These are phyloP conservation scores for Delia radicum DNA, from an alignment of 1,140 invertebrate genomes.

Conservation along the genomic window DNA sequence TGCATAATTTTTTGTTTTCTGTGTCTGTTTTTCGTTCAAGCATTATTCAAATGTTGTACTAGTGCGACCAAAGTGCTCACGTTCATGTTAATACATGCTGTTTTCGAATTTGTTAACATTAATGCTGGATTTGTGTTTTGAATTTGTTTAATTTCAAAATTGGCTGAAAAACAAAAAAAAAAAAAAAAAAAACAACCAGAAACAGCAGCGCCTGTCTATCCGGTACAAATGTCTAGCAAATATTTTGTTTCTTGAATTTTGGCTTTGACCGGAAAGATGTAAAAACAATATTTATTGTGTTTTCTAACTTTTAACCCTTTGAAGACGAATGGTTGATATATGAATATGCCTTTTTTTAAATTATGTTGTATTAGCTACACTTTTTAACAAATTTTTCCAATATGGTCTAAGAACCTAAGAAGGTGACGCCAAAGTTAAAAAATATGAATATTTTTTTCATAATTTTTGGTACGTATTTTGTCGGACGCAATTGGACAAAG, in stretches of 20 bases:
- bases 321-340: too few species aligned
- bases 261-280: conserved; percentile 6
- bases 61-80: not conserved
- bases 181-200: not conserved
- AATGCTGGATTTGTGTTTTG: conserved; percentile 19
- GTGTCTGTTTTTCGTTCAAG: not conserved
- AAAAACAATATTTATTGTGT: conserved; percentile 19
- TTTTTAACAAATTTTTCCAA: too few species aligned
- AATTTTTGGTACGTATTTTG: too few species aligned
- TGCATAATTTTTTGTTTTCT: not conserved
- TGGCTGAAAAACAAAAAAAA: not conserved
- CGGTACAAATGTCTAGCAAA: not conserved
- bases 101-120: conserved; percentile 23
- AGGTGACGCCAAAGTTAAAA: too few species aligned
- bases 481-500: too few species aligned
- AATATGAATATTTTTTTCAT: too few species aligned
- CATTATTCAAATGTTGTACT: not conserved
- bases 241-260: not conserved
- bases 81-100: conserved; percentile 15
- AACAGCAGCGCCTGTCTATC: not conserved
- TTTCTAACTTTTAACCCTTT: too few species aligned
- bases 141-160: conserved; percentile 11
- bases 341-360: too few species aligned
- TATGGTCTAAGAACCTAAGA: too few species aligned
- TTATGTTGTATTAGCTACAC: too few species aligned